phyloP scores from a whole-genome alignment of 2,888 invertebrate genomes.

The Mythimna pallens region DNA sequence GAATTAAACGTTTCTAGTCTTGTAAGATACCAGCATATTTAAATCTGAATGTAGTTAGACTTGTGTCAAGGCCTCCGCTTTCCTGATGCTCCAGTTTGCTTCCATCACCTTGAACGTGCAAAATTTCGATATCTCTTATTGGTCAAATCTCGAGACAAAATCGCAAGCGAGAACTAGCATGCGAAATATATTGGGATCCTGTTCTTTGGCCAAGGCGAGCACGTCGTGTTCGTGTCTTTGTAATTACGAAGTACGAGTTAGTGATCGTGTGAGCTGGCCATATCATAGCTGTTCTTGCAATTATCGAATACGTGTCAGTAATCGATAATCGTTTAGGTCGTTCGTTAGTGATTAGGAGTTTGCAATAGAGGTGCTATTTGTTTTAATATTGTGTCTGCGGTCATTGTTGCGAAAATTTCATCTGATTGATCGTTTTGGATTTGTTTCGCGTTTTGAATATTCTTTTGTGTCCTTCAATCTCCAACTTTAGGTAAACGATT shows the following conservation, averaged over 20 bases:
- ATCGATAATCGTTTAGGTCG: constrained; percentile 47
- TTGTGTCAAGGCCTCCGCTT: neutral
- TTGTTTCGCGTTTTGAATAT: constrained; percentile 1
- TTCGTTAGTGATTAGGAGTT: constrained; percentile 27
- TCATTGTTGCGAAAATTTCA: constrained; percentile 8
- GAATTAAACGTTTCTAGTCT: neutral
- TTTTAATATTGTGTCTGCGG: constrained; percentile 4
- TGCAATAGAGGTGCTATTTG: constrained; percentile 14
- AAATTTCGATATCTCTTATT: constrained; percentile 8
- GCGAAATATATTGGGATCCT: constrained; percentile 69
- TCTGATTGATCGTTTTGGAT: constrained; percentile 1
- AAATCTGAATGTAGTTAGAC: neutral
- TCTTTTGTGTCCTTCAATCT: neutral
- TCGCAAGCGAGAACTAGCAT: constrained; percentile 42
- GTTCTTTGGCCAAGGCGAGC: constrained; percentile 80
- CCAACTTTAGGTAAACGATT: neutral
- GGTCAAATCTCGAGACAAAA: constrained; percentile 36
- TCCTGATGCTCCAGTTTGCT: constrained; percentile 18
- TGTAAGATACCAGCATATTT: neutral
- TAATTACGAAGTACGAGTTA: constrained; percentile 68
- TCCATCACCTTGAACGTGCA: constrained; percentile 7
- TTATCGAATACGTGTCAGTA: constrained; percentile 41
- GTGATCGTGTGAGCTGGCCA: constrained; percentile 37
- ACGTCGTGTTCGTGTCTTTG: constrained; percentile 65
- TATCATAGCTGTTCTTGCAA: constrained; percentile 48